Conservation (phyloP, 2,888 invertebrate species). For the Lasioglossum oenotherae region DNA sequence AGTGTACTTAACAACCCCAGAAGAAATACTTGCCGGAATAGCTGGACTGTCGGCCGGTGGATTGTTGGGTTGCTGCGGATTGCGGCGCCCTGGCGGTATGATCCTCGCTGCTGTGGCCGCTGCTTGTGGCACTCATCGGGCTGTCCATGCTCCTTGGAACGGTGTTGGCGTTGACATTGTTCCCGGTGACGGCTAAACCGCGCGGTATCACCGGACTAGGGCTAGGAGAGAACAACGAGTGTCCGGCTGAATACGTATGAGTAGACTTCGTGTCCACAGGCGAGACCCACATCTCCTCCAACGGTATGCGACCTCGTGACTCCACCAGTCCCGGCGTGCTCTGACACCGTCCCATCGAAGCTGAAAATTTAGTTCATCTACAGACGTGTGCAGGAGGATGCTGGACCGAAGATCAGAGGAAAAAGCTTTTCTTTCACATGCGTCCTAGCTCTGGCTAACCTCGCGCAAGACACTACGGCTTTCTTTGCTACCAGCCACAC, state of each 20-base stretch:
- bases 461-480: not conserved
- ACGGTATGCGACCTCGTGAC: slow-evolving; percentile 94
- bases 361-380: slow-evolving; percentile 85
- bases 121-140: slow-evolving; percentile 82
- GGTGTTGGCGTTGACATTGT: slow-evolving; percentile 62
- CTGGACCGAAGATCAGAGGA: not conserved
- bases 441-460: not conserved
- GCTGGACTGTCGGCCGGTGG: slow-evolving; percentile 79
- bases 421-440: not conserved
- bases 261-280: slow-evolving; percentile 84
- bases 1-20: slow-evolving; percentile 1
- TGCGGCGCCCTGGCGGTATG: slow-evolving; percentile 79
- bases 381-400: not conserved
- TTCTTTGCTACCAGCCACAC: not conserved
- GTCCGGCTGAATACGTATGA: slow-evolving; percentile 74
- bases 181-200: slow-evolving; percentile 51
- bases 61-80: slow-evolving; percentile 83
- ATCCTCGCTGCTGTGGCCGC: slow-evolving; percentile 83
- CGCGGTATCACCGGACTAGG: slow-evolving; percentile 79
- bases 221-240: slow-evolving; percentile 81
- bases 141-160: slow-evolving; percentile 76
- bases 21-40: slow-evolving; percentile 63
- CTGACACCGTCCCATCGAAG: slow-evolving; percentile 97
- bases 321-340: slow-evolving; percentile 98
- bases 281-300: slow-evolving; percentile 93